Evolutionary conservation across 1,140 invertebrate genomes (phyloP), one percentile per base, ranked within the genome.

Genomic region (Caenorhabditis briggsae): DNA sequence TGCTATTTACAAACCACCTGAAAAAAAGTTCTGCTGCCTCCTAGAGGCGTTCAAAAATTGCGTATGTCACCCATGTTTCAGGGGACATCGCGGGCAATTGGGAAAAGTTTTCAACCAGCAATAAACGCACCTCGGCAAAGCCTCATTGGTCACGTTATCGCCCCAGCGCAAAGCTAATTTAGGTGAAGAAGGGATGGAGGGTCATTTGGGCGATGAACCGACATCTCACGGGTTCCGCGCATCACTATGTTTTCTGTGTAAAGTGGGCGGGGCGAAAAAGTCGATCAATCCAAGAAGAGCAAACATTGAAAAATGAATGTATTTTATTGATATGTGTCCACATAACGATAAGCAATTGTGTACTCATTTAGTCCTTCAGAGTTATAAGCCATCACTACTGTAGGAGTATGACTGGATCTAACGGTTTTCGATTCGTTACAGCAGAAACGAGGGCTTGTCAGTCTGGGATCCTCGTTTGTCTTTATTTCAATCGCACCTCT

Each of bases 101-200:
- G 88, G 85, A 89, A 87, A 90, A 90, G 90, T 90, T 90, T 90
- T 90, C 90, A 90, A 90, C 90, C 90, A 90, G 90, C 90, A 90
- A 90, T 90, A 90, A 90, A 90, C 90, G 90, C 90, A 90, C 90
- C 90, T 90, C 90, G 89, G 90, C 89, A 90, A 88, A 88, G 89
- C 90, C 89, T 90, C 90, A 90, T 91, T 87, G 90, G 90, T 90
- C 90, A 90, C 90, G 90, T 90, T 90, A 90, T 90, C 89, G 89
- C 89, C 89, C 82, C 74, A 90, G 89, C 89, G 89, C 89, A 90
- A 90, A 90, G 89, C 88, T 89, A 64, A 84, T 25, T 61, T 33
- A 0, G 9, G 70, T 23, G 20, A 14, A 23, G 14, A 78, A 23
- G 0, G n/a, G 11, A 18, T 11, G 41, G 64, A 46, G 18, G 41